Percentiles rank a stretch among this genome's conserved stretches.
Evolutionary conservation across 2,888 invertebrate species (phyloP).

Genomic region (Chloroclysta siterata): DNA sequence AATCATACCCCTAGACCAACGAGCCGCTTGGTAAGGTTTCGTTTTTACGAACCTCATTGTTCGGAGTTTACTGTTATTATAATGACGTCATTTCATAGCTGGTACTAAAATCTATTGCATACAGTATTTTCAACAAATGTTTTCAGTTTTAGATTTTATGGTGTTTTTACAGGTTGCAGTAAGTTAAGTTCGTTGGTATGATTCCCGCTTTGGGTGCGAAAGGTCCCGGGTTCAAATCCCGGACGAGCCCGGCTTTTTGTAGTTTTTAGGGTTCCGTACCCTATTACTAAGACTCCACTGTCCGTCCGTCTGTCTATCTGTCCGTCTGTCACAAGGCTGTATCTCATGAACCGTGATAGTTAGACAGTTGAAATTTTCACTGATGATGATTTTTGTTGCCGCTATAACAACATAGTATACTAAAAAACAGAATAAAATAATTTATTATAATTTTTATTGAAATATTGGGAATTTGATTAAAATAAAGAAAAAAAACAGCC

Average conservation of each 20-base stretch:
- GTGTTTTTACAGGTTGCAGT: neutral
- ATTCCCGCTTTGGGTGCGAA: conserved; percentile 83
- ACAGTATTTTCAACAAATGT: conserved; percentile 1
- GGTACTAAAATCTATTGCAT: conserved; percentile 11
- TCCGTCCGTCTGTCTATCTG: too few species aligned
- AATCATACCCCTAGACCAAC: conserved; percentile 84
- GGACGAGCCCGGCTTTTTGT: conserved; percentile 71
- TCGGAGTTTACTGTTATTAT: conserved; percentile 1
- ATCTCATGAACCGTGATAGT: too few species aligned
- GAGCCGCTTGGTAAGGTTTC: conserved; percentile 56
- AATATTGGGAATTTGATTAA: too few species aligned
- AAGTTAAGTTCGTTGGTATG: conserved; percentile 78
- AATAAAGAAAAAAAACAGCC: too few species aligned
- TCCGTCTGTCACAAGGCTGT: too few species aligned
- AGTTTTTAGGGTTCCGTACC: too few species aligned
- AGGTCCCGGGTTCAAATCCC: conserved; percentile 83
- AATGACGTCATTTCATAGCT: conserved; percentile 24
- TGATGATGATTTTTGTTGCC: too few species aligned
- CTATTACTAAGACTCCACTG: too few species aligned
- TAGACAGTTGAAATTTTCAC: too few species aligned
- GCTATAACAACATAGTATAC: too few species aligned
- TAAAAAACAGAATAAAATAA: too few species aligned
- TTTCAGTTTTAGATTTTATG: neutral
- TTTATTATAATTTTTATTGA: too few species aligned
- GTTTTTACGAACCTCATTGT: conserved; percentile 21